phyloP scores from a whole-genome alignment of 1,140 invertebrate species.

The Lerema accius region DNA sequence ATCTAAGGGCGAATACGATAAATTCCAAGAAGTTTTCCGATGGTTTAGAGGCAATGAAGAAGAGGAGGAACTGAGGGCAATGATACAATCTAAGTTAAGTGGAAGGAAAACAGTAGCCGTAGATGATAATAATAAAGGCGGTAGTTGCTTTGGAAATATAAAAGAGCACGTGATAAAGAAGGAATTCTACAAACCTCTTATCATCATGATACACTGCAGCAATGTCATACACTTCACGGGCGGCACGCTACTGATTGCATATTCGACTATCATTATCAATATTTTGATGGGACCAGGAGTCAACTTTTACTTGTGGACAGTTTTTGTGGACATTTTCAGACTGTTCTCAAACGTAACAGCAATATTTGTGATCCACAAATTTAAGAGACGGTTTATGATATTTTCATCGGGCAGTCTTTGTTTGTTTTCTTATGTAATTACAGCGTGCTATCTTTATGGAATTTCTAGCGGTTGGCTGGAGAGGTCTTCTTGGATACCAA shows the following conservation, averaged over 20 bases:
- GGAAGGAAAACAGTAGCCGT: conserved; percentile 16
- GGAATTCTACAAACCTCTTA: conserved; percentile 67
- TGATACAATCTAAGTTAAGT: conserved; percentile 56
- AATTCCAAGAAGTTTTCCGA: conserved; percentile 75
- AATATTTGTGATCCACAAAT: too few relatives aligned
- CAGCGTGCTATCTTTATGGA: conserved; percentile 52
- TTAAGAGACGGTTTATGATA: too few relatives aligned
- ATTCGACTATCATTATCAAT: conserved; percentile 16
- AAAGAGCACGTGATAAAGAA: conserved; percentile 46
- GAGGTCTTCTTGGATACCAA: conserved; percentile 55
- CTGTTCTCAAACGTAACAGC: too few relatives aligned
- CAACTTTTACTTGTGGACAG: too few relatives aligned
- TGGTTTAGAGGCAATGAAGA: conserved; percentile 78
- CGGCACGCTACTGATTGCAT: too few relatives aligned
- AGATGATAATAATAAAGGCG: conserved; percentile 19
- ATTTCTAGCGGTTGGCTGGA: conserved; percentile 35
- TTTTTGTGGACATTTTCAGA: too few relatives aligned
- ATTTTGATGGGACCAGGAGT: too few relatives aligned
- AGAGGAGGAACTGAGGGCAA: conserved; percentile 61
- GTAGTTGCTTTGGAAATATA: conserved; percentile 34
- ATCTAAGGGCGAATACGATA: conserved; percentile 70
- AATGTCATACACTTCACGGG: conserved; percentile 47
- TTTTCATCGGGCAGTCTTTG: conserved; percentile 47
- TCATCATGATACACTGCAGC: conserved; percentile 59
- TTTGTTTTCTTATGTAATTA: conserved; percentile 45